Base-by-base conservation (phyloP, 2,113 vertebrate genomes). In the Okapia johnstoni region DNA sequence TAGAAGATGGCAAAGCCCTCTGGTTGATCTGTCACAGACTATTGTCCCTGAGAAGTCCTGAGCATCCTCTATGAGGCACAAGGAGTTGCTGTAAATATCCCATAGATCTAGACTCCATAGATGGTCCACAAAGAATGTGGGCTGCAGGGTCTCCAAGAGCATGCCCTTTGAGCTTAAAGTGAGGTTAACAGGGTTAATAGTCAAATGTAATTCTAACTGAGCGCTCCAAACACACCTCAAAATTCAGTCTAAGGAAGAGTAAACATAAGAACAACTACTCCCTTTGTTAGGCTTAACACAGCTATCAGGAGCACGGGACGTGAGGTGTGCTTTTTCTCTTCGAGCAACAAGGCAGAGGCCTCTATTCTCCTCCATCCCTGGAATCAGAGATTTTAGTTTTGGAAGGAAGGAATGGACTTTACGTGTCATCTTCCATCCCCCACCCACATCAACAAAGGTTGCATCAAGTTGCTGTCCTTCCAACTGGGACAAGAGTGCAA, bases 271-370 rank as follows among this genome's bases (percentile, higher is more conserved):
- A 7, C 3, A 5, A 2, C 0, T 0, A 1, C 11, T 16, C 16
- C 33, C 12, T 63, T 10, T 0, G 43, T 26, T 17, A 63, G 30
- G n/a, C 17, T 8, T 26, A 16, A 1, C 66, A 8, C 33, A 30
- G 10, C 17, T 11, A 0, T 6, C 0, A 1, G 40, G 14, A 4
- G 4, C 17, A 1, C 0, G 2, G 9, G 50, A 8, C 4, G 0
- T 2, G n/a, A 30, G 15, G 30, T 2, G 0, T 2, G 16, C n/a
- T 8, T 12, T 43, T 52, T n/a, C 17, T 61, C 58, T 43, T 11
- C 10, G 17, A 55, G 26, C n/a, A 2, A 7, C 33, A 2, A 33
- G 7, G 15, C 2, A 2, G 50, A 10, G 0, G 0, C 43, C 1
- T 10, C 2, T 23, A 6, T 15, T 28, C 36, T n/a, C 23, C 86